Evolutionary conservation across 2,113 vertebrate genomes (phyloP).

Genomic region (Zootoca vivipara): DNA sequence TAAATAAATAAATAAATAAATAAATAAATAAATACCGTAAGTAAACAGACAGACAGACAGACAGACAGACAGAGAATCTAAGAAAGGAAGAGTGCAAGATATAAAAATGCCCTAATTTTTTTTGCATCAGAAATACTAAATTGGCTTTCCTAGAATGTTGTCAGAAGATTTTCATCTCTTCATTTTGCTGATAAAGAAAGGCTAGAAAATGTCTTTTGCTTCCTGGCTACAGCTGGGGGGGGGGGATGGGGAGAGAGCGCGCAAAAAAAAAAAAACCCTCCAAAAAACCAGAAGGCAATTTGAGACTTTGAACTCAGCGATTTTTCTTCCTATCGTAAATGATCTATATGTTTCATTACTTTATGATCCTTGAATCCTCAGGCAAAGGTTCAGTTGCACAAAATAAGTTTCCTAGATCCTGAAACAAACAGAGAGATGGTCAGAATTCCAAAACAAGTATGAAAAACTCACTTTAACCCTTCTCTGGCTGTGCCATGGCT

Average conservation of each 20-base stretch:
- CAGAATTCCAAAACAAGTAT: slow-evolving; percentile 42
- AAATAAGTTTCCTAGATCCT: slow-evolving; percentile 60
- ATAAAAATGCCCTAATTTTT: neutral
- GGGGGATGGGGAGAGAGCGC: no score
- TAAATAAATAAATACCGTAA: no score
- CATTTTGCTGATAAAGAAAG: slow-evolving; percentile 67
- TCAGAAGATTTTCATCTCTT: slow-evolving; percentile 67
- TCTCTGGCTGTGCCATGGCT: slow-evolving; percentile 32
- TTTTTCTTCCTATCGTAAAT: slow-evolving; percentile 79
- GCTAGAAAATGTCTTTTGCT: slow-evolving; percentile 55
- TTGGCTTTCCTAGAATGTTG: slow-evolving; percentile 52
- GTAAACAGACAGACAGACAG: no score
- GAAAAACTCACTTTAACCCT: slow-evolving; percentile 40
- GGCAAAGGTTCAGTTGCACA: slow-evolving; percentile 66
- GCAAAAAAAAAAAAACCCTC: slow-evolving; percentile 46
- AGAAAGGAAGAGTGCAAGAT: neutral
- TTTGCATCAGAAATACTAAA: slow-evolving; percentile 39
- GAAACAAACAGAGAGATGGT: slow-evolving; percentile 61
- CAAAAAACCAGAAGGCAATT: slow-evolving; percentile 55
- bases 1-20: no score
- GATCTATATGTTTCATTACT: slow-evolving; percentile 83
- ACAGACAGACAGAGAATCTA: neutral
- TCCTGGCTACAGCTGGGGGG: slow-evolving; percentile 36
- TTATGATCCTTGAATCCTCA: slow-evolving; percentile 74
- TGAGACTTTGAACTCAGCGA: slow-evolving; percentile 66